phyloP scores from a whole-genome alignment of 2,113 vertebrate genomes.

The Hippocampus zosterae region DNA sequence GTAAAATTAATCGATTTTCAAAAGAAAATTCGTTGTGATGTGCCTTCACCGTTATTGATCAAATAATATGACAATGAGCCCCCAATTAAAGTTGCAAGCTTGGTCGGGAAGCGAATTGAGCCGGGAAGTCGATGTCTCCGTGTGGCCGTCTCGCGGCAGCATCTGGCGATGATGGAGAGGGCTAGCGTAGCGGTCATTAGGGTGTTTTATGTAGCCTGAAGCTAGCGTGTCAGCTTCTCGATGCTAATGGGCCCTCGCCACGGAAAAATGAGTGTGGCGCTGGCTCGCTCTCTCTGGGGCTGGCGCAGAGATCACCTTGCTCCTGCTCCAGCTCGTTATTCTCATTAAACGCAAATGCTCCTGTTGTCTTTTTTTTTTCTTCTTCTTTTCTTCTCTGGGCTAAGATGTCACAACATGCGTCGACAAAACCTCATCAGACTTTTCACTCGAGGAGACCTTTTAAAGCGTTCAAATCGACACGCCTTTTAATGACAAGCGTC shows the following conservation, averaged over 20 bases:
- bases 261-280: conserved; percentile 84
- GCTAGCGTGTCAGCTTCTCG: conserved; percentile 84
- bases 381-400: conserved; percentile 20
- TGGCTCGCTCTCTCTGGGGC: neutral
- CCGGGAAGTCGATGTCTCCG: no score
- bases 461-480: neutral
- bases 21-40: no score
- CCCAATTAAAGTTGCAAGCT: no score
- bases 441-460: neutral
- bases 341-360: conserved; percentile 49
- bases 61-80: no score
- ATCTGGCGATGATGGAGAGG: neutral
- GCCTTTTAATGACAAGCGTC: neutral
- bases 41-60: no score
- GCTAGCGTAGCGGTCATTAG: conserved; percentile 78
- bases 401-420: conserved; percentile 20
- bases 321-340: conserved; percentile 40
- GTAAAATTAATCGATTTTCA: no score
- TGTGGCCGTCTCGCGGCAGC: no score
- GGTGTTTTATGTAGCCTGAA: conserved; percentile 80
- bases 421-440: neutral
- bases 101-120: no score
- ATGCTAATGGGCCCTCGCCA: conserved; percentile 90
- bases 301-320: conserved; percentile 54
- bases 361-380: neutral